A percentile compares a stretch with the other conserved stretches of the same genome.
These are phyloP conservation scores for Onychomys arenicola DNA, from an alignment of 2,797 vertebrate genomes.

Conservation along the genomic window DNA sequence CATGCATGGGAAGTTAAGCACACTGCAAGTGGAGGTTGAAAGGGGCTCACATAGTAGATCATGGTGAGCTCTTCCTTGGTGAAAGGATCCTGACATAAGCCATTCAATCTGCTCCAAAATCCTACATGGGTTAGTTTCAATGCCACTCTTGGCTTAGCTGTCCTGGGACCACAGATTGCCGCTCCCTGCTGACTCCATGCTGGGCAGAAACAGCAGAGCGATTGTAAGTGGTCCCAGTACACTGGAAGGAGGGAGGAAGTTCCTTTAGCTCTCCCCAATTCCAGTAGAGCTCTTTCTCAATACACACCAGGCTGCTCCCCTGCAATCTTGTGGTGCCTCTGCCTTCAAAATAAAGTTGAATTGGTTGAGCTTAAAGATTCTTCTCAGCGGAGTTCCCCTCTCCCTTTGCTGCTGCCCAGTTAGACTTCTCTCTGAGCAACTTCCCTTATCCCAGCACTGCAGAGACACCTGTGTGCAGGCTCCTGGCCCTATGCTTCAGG, in stretches of 20 bases:
- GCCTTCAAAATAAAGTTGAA: not conserved
- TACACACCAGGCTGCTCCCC: not conserved
- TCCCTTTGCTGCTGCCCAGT: not conserved
- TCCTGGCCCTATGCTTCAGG: not conserved
- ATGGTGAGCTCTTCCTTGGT: not conserved
- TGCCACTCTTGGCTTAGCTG: not conserved
- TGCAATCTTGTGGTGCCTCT: not conserved
- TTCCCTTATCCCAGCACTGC: not conserved
- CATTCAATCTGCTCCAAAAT: not conserved
- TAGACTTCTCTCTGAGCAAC: no score
- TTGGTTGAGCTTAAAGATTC: not conserved
- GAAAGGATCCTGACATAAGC: not conserved
- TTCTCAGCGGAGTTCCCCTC: not conserved
- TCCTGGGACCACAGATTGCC: not conserved
- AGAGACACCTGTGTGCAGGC: rapidly evolving
- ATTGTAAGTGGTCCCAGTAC: not conserved
- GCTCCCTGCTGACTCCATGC: no score
- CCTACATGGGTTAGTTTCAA: not conserved
- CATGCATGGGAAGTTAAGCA: not conserved
- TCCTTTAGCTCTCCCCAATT: not conserved
- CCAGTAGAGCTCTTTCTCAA: not conserved
- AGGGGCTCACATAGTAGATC: not conserved
- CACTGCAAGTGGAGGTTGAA: not conserved
- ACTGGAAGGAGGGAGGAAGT: not conserved
- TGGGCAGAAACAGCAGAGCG: not conserved